Evolutionary conservation across 1,140 invertebrate genomes (phyloP).

Genomic region (Drepana arcuata): DNA sequence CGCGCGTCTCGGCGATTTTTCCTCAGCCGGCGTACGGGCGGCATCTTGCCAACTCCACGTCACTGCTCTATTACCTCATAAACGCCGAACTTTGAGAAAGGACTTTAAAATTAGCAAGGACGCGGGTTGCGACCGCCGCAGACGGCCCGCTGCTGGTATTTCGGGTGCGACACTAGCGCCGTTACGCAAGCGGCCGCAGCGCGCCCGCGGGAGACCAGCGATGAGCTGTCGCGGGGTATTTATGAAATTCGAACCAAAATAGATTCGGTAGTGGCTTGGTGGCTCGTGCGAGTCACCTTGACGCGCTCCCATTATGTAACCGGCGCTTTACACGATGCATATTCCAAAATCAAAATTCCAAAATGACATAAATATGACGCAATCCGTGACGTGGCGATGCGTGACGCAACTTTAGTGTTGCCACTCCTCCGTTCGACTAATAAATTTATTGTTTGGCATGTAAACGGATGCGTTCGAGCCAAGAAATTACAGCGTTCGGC

Average conservation of each 20-base stretch:
- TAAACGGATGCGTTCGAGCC: conserved; percentile 70
- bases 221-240: conserved; percentile 68
- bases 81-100: conserved; percentile 63
- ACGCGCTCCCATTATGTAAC: conserved; percentile 53
- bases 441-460: conserved; percentile 72
- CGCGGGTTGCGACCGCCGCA: conserved; percentile 23
- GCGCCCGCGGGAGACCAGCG: conserved; percentile 58
- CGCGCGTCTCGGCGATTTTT: conserved; percentile 38
- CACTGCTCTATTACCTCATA: conserved; percentile 61
- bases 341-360: conserved; percentile 35
- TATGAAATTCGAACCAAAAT: conserved; percentile 69
- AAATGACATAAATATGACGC: conserved; percentile 51
- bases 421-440: conserved; percentile 67
- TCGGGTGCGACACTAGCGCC: conserved; percentile 35
- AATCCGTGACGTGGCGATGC: conserved; percentile 50
- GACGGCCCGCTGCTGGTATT: conserved; percentile 22
- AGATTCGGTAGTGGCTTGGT: conserved; percentile 58
- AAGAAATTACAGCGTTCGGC: conserved; percentile 70
- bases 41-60: conserved; percentile 51
- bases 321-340: conserved; percentile 27
- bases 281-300: conserved; percentile 67
- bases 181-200: conserved; percentile 62
- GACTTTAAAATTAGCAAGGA: conserved; percentile 70
- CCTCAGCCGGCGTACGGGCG: conserved; percentile 40
- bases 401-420: conserved; percentile 51